Evolutionary conservation across 2,888 invertebrate genomes (phyloP).

Genomic region (Venusia cambrica): DNA sequence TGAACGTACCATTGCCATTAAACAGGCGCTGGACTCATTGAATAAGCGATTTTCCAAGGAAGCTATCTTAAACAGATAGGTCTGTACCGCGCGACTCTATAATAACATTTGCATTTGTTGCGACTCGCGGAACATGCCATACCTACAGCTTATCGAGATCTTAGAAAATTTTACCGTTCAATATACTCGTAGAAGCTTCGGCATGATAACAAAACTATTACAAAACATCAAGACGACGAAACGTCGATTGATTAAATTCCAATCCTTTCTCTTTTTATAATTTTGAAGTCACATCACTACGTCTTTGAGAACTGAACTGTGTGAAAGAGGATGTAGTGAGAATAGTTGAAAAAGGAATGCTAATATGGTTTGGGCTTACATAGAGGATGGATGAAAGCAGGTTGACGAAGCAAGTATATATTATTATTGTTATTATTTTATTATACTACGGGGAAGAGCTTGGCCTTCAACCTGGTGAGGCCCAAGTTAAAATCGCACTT

Average conservation of each 20-base stretch:
- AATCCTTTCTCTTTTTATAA: conserved; percentile 3
- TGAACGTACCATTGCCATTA: conserved; percentile 26
- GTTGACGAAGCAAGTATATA: no score
- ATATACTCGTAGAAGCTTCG: conserved; percentile 3
- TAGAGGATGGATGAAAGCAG: no score
- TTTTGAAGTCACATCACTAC: no score
- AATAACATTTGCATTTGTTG: conserved; percentile 42
- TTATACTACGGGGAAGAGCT: no score
- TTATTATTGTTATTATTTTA: no score
- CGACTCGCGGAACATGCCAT: conserved; percentile 15
- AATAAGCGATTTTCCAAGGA: conserved; percentile 58
- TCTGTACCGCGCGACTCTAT: conserved; percentile 32
- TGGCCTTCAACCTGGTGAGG: no score
- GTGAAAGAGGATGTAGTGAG: no score
- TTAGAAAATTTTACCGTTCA: conserved; percentile 20
- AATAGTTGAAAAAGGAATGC: no score
- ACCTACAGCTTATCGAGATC: conserved; percentile 22
- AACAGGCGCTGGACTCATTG: conserved; percentile 38
- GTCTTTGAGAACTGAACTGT: no score
- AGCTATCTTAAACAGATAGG: conserved; percentile 47
- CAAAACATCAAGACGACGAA: conserved; percentile 3
- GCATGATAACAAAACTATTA: background rate
- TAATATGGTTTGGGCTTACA: no score
- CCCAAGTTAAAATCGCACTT: no score
- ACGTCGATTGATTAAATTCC: background rate